Base-by-base conservation (phyloP, 2,888 invertebrate genomes). In the Eurois occulta region DNA sequence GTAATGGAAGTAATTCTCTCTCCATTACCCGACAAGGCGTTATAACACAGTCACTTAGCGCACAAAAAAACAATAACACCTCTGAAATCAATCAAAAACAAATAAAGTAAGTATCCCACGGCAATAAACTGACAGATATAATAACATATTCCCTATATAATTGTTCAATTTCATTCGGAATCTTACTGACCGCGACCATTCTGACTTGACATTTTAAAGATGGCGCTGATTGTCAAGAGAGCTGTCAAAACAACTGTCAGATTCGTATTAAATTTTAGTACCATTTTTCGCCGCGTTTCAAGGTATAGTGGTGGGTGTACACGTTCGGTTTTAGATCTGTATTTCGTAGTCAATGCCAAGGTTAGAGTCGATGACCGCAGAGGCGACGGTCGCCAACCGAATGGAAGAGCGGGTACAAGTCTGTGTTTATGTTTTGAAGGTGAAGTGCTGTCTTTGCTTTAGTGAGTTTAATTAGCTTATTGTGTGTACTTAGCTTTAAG, bases 311-410 rank as follows among this genome's bases (percentile, higher is more conserved):
- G 83, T 86, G 86, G 88, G 84, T 92, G 91, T 92, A 91, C 28
- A 64, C 78, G 75, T 84, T 84, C 78, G 71, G 84, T 81, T 84
- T 78, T 84, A 84, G 72, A 80, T 80, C 69, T 77, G 91, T 88
- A 46, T 82, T 82, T 72, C 24, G 68, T 79, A 89, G 86, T 89
- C 95, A 95, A 93, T 94, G 95, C 94, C 95, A 95, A 95, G 95
- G 95, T 87, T 88, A 84, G 84, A 78, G 94, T 93, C 95, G 90
- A 80, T 91, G 95, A 94, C 94, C 95, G 91, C 93, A 90, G 91
- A 89, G 91, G 91, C 91, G 90, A 74, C 89, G 90, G 89, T 90
- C 90, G 86, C 92, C 92, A 93, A 86, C 86, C 90, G 83, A 75
- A 75, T 80, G 82, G 66, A 65, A 77, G 72, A 86, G 32, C 65